Base-by-base conservation (phyloP, 2,888 invertebrate genomes). In the Platerodrilus igneus region DNA sequence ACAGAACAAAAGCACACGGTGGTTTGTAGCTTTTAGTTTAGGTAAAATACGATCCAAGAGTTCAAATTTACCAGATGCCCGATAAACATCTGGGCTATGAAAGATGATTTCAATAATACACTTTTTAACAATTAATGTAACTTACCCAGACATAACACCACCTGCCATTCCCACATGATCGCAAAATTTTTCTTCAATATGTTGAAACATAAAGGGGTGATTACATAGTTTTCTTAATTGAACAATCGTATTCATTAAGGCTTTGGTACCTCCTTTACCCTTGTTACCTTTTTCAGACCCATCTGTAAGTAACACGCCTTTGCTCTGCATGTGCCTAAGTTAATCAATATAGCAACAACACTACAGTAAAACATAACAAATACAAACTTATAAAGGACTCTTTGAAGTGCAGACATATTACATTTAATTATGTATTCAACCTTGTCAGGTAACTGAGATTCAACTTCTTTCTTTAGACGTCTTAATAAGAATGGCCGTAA, bases 181-280 rank as follows among this genome's bases (percentile, higher is more conserved):
- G 63, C 92, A 89, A 69, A 92, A 92, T 63, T 94, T 93, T 69
- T 96, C 94, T 70, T 99, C 99, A 57, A 99, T 94, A 61, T 91
- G 91, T 65, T 89, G 91, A 75, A 99, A 99, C 91, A 99, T 96
- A 72, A 99, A 99, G 1, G 99, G 99, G 74, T 99, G 99, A 73
- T 99, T 99, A 73, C 97, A 99, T 27, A 99, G 80, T 71, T 99
- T 99, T 48, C 97, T 78, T 55, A 99, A 73, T 69, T 99, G 99
- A 56, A 99, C 96, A 59, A 99, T 96, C 0, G 97, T 99, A 72
- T 99, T 99, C 96, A 97, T 97, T 10, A 99, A 73, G 2, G 96
- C 91, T 68, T 94, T 94, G 14, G 94, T 86, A 4, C 95, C 95
- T 36, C 94, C 94, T 68, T 89, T 91, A 53, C 92, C 91, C 59